A percentile compares a stretch with the other conserved stretches of the same genome.
These are phyloP conservation scores for Encarsia formosa DNA, from an alignment of 2,888 invertebrate genomes.

Conservation along the genomic window DNA sequence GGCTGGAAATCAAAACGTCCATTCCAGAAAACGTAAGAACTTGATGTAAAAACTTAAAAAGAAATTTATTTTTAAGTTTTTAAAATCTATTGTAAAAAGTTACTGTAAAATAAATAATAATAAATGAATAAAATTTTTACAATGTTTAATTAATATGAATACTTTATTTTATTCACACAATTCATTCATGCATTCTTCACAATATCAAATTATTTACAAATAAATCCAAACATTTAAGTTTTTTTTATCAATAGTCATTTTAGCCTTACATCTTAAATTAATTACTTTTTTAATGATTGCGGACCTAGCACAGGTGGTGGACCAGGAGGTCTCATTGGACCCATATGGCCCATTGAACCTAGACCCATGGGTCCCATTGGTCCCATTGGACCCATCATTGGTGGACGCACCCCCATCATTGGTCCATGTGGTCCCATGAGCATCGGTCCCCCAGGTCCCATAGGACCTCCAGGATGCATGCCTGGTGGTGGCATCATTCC, in stretches of 20 bases:
- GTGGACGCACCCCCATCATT: constrained; percentile 79
- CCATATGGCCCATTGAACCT: constrained; percentile 67
- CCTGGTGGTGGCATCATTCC: constrained; percentile 55
- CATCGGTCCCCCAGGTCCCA: constrained; percentile 51
- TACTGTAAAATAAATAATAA: constrained; percentile 13
- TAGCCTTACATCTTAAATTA: no score
- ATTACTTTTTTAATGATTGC: constrained; percentile 37
- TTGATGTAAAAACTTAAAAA: constrained; percentile 5
- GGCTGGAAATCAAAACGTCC: no score
- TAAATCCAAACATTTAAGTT: constrained; percentile 1
- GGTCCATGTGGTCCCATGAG: constrained; percentile 61
- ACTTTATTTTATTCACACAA: no score
- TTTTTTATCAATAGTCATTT: not conserved
- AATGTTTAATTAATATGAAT: no score
- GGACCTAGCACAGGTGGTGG: constrained; percentile 55
- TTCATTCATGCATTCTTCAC: not conserved
- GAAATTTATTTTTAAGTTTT: constrained; percentile 10
- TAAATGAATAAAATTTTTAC: no score
- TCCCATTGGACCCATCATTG: constrained; percentile 75
- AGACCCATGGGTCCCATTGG: constrained; percentile 66
- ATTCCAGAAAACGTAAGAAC: no score
- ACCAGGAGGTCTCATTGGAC: constrained; percentile 70
- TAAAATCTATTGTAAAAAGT: constrained; percentile 16
- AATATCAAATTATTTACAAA: constrained; percentile 22
- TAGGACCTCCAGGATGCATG: constrained; percentile 54